Evolutionary conservation across 2,888 invertebrate species (phyloP).

Genomic region (Panopea generosa): DNA sequence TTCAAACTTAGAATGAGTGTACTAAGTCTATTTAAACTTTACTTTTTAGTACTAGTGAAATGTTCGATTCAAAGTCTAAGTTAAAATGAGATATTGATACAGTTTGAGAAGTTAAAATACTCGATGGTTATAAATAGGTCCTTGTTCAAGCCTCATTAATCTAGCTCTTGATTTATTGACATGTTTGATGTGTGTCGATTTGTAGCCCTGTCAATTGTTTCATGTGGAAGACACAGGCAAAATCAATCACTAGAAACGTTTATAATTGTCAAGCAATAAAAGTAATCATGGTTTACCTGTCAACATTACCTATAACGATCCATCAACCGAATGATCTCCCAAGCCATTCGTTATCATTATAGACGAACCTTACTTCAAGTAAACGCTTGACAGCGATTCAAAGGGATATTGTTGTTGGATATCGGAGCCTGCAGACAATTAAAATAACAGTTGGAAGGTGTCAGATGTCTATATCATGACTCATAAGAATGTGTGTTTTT

Average conservation of each 20-base stretch:
- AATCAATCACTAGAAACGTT: slow-evolving; percentile 1
- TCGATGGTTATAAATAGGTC: not conserved
- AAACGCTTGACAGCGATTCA: too few species aligned
- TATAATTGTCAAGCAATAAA: not conserved
- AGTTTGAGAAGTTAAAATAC: not conserved
- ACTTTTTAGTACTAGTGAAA: too few species aligned
- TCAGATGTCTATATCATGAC: slow-evolving; percentile 1
- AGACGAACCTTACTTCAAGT: too few species aligned
- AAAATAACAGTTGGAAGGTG: slow-evolving; percentile 5
- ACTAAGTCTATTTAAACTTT: too few species aligned
- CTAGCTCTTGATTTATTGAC: slow-evolving; percentile 54
- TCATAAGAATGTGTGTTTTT: too few species aligned
- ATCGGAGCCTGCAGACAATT: slow-evolving; percentile 1
- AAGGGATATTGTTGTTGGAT: too few species aligned
- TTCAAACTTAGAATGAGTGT: not conserved
- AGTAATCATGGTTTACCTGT: slow-evolving; percentile 5
- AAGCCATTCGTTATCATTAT: too few species aligned
- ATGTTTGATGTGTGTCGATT: slow-evolving; percentile 48
- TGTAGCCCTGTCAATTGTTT: slow-evolving; percentile 38
- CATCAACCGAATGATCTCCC: not conserved
- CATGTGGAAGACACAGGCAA: not conserved
- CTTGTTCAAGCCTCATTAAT: slow-evolving; percentile 19
- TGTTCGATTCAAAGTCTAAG: not conserved
- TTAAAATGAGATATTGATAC: slow-evolving; percentile 7
- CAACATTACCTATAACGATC: slow-evolving; percentile 9